Conservation (phyloP, 2,113 vertebrate genomes). For the Oryzias javanicus region DNA sequence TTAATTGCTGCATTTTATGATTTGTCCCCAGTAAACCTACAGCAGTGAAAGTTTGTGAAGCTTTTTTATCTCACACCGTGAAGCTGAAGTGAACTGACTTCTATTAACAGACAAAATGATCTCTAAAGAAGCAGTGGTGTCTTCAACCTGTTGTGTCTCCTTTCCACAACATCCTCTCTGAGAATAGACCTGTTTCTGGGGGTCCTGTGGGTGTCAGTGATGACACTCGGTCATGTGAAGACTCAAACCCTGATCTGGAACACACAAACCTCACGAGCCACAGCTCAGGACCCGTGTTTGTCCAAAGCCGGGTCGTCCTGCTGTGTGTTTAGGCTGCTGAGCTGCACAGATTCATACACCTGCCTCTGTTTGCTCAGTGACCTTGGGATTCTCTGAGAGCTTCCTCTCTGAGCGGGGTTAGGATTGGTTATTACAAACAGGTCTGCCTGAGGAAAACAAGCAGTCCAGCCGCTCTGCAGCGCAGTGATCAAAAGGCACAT, state of each 20-base stretch:
- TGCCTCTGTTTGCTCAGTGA: conserved; percentile 33
- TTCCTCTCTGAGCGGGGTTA: conserved; percentile 48
- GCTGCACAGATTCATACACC: conserved; percentile 32
- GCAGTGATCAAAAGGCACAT: conserved; percentile 41
- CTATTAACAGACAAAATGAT: too few species aligned
- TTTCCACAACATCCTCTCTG: neutral
- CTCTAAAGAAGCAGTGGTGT: too few species aligned
- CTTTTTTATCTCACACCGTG: too few species aligned
- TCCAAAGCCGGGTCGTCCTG: conserved; percentile 4
- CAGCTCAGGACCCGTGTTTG: conserved; percentile 16
- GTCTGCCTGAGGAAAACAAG: conserved; percentile 50
- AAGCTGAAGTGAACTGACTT: too few species aligned
- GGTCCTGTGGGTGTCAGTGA: conserved; percentile 42
- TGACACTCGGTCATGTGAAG: conserved; percentile 47
- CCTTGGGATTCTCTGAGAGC: conserved; percentile 37
- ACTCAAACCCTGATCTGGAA: conserved; percentile 41
- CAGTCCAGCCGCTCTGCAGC: conserved; percentile 19
- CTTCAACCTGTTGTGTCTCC: neutral
- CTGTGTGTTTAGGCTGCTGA: conserved; percentile 14
- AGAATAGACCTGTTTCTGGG: conserved; percentile 36
- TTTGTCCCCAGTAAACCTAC: too few species aligned
- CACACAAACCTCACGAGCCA: conserved; percentile 17
- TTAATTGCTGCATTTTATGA: too few species aligned
- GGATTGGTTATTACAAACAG: conserved; percentile 61
- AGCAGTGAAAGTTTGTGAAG: too few species aligned